These are phyloP conservation scores for Sebastes alutus DNA, from an alignment of 2,797 vertebrate genomes.

Conservation along the genomic window DNA sequence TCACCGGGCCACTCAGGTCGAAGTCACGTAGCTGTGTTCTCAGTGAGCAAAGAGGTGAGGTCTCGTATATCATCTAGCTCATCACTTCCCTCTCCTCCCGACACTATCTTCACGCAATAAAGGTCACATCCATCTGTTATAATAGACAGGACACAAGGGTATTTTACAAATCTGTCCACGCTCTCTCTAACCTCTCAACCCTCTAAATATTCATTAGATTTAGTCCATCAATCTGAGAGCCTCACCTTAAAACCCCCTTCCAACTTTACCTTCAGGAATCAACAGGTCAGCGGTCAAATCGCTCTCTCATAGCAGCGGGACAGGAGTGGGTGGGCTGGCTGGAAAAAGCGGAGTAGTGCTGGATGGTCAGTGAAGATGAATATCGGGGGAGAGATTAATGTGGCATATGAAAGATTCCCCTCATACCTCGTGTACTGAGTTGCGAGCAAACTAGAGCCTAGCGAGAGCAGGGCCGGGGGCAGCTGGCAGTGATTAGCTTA, in stretches of 20 bases:
- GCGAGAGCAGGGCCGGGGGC: conserved; percentile 67
- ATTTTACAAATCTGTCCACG: neutral
- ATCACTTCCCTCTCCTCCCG: neutral
- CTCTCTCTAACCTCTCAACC: conserved; percentile 5
- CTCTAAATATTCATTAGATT: conserved; percentile 26
- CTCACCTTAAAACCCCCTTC: conserved; percentile 26
- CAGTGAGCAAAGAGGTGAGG: conserved; percentile 1
- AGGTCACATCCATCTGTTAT: neutral
- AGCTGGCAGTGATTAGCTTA: conserved; percentile 93
- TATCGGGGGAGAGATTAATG: conserved; percentile 78
- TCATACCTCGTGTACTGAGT: conserved; percentile 82
- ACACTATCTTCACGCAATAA: neutral
- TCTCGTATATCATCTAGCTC: neutral
- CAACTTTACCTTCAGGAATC: conserved; percentile 28
- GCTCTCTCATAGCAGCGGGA: conserved; percentile 39
- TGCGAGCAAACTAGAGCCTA: conserved; percentile 21
- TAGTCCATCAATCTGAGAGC: conserved; percentile 21
- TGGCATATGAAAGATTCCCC: conserved; percentile 84
- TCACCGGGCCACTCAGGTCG: conserved; percentile 15
- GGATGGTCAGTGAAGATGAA: conserved; percentile 79
- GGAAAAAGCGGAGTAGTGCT: conserved; percentile 35
- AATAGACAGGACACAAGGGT: neutral
- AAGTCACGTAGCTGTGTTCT: conserved; percentile 21
- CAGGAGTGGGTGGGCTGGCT: conserved; percentile 52
- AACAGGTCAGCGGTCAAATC: conserved; percentile 48